Base-by-base conservation (phyloP, 2,113 vertebrate species). In the Takifugu flavidus region DNA sequence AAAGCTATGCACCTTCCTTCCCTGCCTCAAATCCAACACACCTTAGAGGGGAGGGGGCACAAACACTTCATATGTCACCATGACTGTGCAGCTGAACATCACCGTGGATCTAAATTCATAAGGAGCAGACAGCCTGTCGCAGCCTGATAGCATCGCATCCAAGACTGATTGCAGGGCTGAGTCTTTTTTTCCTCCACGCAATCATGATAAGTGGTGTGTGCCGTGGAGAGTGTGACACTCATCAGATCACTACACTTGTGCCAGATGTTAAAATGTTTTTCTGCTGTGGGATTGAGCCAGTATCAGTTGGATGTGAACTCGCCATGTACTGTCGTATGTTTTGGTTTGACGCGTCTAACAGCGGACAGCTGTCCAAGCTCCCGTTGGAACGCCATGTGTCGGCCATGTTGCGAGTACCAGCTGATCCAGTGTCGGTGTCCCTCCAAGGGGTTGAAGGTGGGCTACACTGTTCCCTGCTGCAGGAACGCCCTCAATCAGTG, bases 401-500 rank as follows among this genome's bases (percentile, higher is more conserved):
- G 93, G 1, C 93, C 94, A 0, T 98, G 95, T 50, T 98, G 95
- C 0, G 95, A 97, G 65, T 96, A 95, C 0, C 91, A 94, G 59
- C 93, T 94, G 72, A 94, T 98, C 0, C 86, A 91, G 51, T 98
- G 95, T 2, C 47, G 83, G 51, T 98, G 95, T 62, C 95, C 95
- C 0, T 92, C 93, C 6, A 89, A 77, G 65, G 92, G 93, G 46
- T 79, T 91, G 13, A 89, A 56, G 49, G 94, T 97, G 39, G 95
- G 95, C 3, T 98, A 96, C 28, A 93, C 94, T 39, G 95, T 98
- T 52, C 95, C 95, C 4, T 97, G 95, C 90, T 98, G 95, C 85
- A 89, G 94, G 54, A 97, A 96, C 0, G 93, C 91, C 62, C 92
- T 95, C 2, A 91, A 95, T 0, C 92, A 95, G 53, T 98, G 95